These are phyloP conservation scores for Sebastes oblongus DNA, from an alignment of 2,797 vertebrate species.

Conservation along the genomic window DNA sequence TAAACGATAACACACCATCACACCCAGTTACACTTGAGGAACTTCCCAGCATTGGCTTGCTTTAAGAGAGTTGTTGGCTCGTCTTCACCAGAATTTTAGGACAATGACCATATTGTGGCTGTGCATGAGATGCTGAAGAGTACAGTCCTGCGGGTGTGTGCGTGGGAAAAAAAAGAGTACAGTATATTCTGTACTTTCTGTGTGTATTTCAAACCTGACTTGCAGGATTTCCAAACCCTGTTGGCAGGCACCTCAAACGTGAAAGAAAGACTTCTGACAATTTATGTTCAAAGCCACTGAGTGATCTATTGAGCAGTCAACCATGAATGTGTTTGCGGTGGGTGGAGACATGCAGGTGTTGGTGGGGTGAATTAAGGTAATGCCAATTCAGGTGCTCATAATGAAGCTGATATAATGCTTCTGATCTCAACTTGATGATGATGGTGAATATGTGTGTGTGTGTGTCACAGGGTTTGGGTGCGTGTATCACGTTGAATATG, in stretches of 20 bases:
- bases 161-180: background rate
- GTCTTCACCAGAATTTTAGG: background rate
- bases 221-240: slow-evolving; percentile 35
- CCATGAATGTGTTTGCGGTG: slow-evolving; percentile 41
- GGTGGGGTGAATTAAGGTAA: slow-evolving; percentile 32
- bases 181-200: background rate
- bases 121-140: background rate
- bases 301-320: slow-evolving; percentile 37
- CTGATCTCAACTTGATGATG: background rate
- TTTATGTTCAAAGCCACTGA: slow-evolving; percentile 24
- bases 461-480: background rate
- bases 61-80: background rate
- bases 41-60: background rate
- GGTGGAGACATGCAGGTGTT: slow-evolving; percentile 52
- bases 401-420: background rate
- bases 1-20: slow-evolving; percentile 6
- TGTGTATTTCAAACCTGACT: slow-evolving; percentile 41
- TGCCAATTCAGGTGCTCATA: slow-evolving; percentile 16
- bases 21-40: background rate
- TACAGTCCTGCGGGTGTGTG: background rate
- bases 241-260: slow-evolving; percentile 29
- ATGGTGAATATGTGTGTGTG: background rate
- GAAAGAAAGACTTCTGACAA: background rate
- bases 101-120: slow-evolving; percentile 2
- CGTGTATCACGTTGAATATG: slow-evolving; percentile 18